Conservation (phyloP, 2,113 vertebrate species). For the Platichthys stellatus region DNA sequence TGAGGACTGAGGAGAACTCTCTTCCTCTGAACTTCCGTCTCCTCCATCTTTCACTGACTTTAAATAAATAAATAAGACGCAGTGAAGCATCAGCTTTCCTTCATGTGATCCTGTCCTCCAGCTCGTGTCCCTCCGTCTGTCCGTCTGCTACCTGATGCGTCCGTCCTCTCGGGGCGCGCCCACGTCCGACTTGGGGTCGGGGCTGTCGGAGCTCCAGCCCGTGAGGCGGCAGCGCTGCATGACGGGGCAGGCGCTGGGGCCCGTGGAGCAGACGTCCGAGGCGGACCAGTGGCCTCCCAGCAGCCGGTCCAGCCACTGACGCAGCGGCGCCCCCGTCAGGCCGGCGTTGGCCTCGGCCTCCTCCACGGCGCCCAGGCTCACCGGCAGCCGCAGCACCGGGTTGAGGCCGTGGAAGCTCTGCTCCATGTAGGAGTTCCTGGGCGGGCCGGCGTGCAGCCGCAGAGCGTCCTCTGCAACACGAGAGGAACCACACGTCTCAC, state of each 20-base stretch:
- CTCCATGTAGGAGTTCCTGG: conserved; percentile 95
- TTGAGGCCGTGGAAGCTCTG: conserved; percentile 98
- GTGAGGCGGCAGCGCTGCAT: conserved; percentile 90
- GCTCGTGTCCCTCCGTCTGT: conserved; percentile 11
- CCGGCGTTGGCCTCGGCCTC: conserved; percentile 88
- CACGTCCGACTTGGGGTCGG: conserved; percentile 94
- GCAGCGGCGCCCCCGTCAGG: conserved; percentile 84
- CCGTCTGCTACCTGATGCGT: conserved; percentile 92
- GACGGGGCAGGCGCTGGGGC: conserved; percentile 86
- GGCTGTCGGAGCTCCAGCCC: conserved; percentile 92
- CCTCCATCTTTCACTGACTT: neutral
- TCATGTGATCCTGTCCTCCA: neutral
- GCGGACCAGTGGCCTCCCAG: conserved; percentile 89
- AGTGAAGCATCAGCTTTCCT: neutral
- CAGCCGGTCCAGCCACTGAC: conserved; percentile 91
- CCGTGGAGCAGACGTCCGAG: conserved; percentile 87
- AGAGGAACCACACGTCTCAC: neutral
- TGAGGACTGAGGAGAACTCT: neutral
- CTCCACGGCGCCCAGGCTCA: conserved; percentile 87
- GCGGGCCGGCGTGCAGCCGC: conserved; percentile 88
- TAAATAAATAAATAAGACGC: conserved; percentile 9
- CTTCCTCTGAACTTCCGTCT: neutral
- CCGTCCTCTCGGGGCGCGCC: conserved; percentile 85
- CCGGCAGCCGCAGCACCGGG: conserved; percentile 89
- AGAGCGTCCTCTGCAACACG: conserved; percentile 86